Percentiles rank a stretch among this genome's conserved stretches.
phyloP scores from a whole-genome alignment of 2,888 invertebrate genomes.

The Arrhopalites spinosus region DNA sequence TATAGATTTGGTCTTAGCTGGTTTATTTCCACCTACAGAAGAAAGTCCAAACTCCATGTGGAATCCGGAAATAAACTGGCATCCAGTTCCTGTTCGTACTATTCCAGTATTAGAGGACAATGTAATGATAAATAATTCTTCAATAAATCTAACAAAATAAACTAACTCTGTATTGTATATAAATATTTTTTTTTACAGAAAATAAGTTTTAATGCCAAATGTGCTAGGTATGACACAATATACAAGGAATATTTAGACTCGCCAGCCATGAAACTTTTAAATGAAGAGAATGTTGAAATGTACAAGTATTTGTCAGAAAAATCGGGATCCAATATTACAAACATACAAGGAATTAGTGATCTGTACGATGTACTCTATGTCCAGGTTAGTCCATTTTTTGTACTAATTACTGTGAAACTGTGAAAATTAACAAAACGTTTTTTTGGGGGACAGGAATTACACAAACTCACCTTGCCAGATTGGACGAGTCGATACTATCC shows the following conservation, averaged over 20 bases:
- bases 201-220: constrained; percentile 65
- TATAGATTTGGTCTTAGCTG: constrained; percentile 76
- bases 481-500: constrained; percentile 69
- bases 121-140: constrained; percentile 27
- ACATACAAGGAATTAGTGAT: constrained; percentile 65
- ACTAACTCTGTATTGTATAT: neutral
- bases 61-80: constrained; percentile 61
- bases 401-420: neutral
- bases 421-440: neutral
- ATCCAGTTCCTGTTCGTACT: constrained; percentile 48
- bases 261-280: neutral
- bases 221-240: constrained; percentile 70
- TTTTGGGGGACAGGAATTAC: constrained; percentile 60
- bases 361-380: constrained; percentile 70
- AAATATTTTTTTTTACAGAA: constrained; percentile 21
- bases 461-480: constrained; percentile 66
- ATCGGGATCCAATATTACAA: constrained; percentile 66
- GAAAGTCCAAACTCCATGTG: constrained; percentile 67
- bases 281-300: constrained; percentile 64
- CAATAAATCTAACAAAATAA: neutral
- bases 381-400: constrained; percentile 61
- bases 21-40: constrained; percentile 66
- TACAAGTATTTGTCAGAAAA: constrained; percentile 70
- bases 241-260: constrained; percentile 61
- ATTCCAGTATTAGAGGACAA: constrained; percentile 41